A percentile compares a stretch with the other conserved stretches of the same genome.
Evolutionary conservation across 2,113 vertebrate genomes (phyloP).

Genomic region (Cyphomyrus discorhynchus): DNA sequence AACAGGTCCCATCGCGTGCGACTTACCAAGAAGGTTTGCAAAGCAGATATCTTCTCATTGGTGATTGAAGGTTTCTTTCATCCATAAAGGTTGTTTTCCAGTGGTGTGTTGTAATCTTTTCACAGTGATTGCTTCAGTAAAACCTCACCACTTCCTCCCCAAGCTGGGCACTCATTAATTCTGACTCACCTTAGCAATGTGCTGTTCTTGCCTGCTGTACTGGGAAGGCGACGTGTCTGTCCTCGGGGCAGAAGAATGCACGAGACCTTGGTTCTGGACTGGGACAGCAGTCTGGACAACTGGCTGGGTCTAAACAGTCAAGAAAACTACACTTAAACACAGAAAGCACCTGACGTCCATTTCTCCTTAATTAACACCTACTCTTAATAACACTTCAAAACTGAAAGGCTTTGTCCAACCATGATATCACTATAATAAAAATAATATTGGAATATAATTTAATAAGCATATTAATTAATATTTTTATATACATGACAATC

Average conservation of each 20-base stretch:
- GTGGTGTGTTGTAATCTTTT: not conserved
- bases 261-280: conserved; percentile 54
- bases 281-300: conserved; percentile 62
- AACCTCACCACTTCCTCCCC: not conserved
- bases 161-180: not conserved
- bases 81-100: not conserved
- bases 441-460: not conserved
- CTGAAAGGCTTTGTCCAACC: not conserved
- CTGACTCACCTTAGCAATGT: conserved; percentile 72
- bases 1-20: not conserved
- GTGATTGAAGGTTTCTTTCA: not conserved
- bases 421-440: not conserved
- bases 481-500: not conserved
- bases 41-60: not conserved
- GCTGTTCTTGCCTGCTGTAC: conserved; percentile 59
- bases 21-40: not conserved
- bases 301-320: conserved; percentile 22
- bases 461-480: not conserved
- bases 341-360: not conserved
- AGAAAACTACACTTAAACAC: conserved; percentile 1
- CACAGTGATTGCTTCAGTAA: not conserved
- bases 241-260: conserved; percentile 60
- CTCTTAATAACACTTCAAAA: not conserved
- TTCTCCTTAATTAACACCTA: not conserved
- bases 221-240: conserved; percentile 55